Percentiles rank a stretch among this genome's conserved stretches.
phyloP scores from a whole-genome alignment of 1,140 invertebrate genomes.

The Lordiphosa mommai region DNA sequence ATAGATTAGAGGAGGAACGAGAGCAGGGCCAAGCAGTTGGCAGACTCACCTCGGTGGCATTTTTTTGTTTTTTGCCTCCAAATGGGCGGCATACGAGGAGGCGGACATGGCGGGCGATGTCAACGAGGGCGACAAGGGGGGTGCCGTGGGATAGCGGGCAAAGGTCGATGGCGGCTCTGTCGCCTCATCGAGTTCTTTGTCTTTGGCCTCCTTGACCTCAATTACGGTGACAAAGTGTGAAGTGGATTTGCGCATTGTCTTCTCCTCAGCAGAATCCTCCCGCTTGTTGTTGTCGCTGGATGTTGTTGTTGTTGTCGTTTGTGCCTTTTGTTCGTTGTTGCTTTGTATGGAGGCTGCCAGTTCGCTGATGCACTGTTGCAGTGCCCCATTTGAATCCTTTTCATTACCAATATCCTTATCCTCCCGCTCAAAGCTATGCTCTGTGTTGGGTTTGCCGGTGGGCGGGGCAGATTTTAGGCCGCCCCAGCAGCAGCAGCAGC shows the following conservation, averaged over 20 bases:
- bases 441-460: conserved; percentile 42
- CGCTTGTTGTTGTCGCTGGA: conserved; percentile 4
- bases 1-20: background rate
- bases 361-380: conserved; percentile 84
- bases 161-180: conserved; percentile 55
- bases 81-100: conserved; percentile 79
- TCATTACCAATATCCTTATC: conserved; percentile 75
- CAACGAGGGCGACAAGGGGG: conserved; percentile 73
- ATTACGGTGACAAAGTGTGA: conserved; percentile 94
- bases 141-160: conserved; percentile 54
- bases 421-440: conserved; percentile 67
- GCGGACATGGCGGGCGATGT: conserved; percentile 76
- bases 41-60: conserved; percentile 83
- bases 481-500: conserved; percentile 11
- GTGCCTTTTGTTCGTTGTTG: conserved; percentile 43
- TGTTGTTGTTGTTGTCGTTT: background rate
- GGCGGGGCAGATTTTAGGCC: conserved; percentile 47
- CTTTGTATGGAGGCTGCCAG: conserved; percentile 81
- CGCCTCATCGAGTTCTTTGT: conserved; percentile 49
- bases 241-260: conserved; percentile 79
- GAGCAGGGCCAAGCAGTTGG: background rate
- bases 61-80: conserved; percentile 82
- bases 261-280: conserved; percentile 4
- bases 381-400: conserved; percentile 71
- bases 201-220: conserved; percentile 86